Evolutionary conservation across 2,888 invertebrate genomes (phyloP).

Genomic region (Dysmachus trigonus): DNA sequence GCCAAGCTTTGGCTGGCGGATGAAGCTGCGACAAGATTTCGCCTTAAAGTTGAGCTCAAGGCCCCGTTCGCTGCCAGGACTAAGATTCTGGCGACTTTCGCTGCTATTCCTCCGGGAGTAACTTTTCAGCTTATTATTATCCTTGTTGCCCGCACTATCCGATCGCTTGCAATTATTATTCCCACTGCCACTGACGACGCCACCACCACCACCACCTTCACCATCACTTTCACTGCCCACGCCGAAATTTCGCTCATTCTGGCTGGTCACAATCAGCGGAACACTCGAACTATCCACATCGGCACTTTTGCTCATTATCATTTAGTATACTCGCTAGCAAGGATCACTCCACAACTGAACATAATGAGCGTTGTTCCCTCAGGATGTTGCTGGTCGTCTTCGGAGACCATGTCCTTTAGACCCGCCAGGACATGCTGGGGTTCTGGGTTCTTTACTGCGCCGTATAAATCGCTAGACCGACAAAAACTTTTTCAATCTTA

Average conservation of each 20-base stretch:
- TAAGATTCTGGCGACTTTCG: conserved; percentile 45
- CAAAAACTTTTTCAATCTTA: background rate
- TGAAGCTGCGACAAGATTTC: conserved; percentile 56
- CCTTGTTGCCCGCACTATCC: conserved; percentile 10
- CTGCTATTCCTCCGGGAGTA: conserved; percentile 9
- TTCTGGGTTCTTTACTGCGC: background rate
- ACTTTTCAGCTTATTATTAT: conserved; percentile 8
- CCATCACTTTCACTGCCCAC: conserved; percentile 51
- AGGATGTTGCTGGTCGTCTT: background rate
- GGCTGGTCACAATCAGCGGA: conserved; percentile 54
- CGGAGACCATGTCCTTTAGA: background rate
- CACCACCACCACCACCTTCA: conserved; percentile 51
- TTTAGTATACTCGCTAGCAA: background rate
- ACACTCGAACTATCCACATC: conserved; percentile 54
- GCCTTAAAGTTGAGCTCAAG: conserved; percentile 54
- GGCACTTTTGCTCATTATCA: conserved; percentile 53
- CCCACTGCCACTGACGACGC: conserved; percentile 2
- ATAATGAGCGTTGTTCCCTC: background rate
- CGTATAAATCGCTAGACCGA: background rate
- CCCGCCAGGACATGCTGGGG: background rate
- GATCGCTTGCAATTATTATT: conserved; percentile 13
- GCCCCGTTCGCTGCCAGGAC: conserved; percentile 53
- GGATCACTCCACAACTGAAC: background rate
- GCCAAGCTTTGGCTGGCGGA: conserved; percentile 54
- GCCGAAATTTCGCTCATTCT: conserved; percentile 52